Percentiles rank a stretch among this genome's conserved stretches.
These are phyloP conservation scores for Oligia strigilis DNA, from an alignment of 2,888 invertebrate genomes.

Conservation along the genomic window DNA sequence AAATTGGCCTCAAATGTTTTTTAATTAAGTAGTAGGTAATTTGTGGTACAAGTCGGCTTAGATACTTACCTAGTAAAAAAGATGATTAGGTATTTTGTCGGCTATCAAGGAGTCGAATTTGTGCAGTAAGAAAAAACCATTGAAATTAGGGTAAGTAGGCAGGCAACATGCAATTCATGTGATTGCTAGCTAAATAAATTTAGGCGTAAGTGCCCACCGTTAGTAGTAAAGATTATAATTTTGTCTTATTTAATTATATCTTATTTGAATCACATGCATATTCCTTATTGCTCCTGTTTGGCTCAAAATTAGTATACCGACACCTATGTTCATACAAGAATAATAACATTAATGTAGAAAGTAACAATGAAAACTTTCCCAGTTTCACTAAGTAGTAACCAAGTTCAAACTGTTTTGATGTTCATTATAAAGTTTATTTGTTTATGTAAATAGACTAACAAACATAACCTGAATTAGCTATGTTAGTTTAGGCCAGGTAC, in stretches of 20 bases:
- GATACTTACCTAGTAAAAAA: no score
- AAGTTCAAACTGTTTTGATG: constrained; percentile 37
- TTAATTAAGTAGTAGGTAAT: no score
- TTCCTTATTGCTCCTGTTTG: no score
- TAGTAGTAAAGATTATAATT: not conserved
- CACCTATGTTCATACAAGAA: not conserved
- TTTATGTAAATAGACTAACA: constrained; percentile 35
- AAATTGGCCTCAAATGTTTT: no score
- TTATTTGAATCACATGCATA: no score
- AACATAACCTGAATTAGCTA: constrained; percentile 37
- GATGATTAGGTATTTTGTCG: not conserved
- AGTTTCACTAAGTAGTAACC: constrained; percentile 25
- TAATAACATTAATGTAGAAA: not conserved
- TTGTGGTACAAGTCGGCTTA: no score
- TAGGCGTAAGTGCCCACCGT: not conserved
- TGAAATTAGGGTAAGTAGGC: not conserved
- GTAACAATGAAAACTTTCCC: constrained; percentile 26
- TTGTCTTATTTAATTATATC: not conserved
- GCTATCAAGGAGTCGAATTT: not conserved
- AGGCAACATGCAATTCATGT: not conserved
- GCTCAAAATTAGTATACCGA: no score
- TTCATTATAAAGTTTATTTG: constrained; percentile 36
- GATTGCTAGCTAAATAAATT: not conserved
- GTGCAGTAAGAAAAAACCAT: not conserved
- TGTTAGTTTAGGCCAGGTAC: constrained; percentile 51